Evolutionary conservation across 1,140 invertebrate species (phyloP).

Genomic region (Ceratitis capitata): DNA sequence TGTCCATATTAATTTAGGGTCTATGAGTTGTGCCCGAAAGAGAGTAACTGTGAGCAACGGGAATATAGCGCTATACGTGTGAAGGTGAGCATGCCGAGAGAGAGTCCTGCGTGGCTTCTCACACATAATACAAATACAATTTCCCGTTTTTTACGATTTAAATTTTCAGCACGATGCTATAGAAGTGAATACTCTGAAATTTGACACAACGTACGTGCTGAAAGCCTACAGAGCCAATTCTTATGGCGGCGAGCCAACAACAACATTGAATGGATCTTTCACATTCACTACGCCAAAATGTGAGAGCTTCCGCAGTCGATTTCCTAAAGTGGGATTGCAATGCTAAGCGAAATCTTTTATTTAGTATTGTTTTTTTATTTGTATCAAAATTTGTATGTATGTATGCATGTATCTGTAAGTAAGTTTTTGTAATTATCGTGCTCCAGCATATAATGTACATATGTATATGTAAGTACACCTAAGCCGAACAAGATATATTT

Average conservation of each 20-base stretch:
- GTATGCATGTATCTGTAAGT: no score
- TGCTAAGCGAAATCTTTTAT: conserved; percentile 51
- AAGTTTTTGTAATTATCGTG: no score
- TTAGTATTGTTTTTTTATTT: no score
- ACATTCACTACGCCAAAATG: conserved; percentile 60
- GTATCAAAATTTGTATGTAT: no score
- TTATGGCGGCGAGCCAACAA: conserved; percentile 40
- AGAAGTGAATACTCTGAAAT: conserved; percentile 61
- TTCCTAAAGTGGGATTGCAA: conserved; percentile 59
- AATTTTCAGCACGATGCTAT: conserved; percentile 54
- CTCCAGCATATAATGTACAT: no score
- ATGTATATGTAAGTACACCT: no score
- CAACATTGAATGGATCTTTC: conserved; percentile 46
- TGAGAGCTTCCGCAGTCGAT: conserved; percentile 56
- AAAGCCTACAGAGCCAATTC: conserved; percentile 44
- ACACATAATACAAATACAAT: neutral
- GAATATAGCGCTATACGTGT: conserved; percentile 60
- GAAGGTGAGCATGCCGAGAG: conserved; percentile 55
- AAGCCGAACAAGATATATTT: no score
- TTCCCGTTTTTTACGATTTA: neutral
- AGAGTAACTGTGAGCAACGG: conserved; percentile 59
- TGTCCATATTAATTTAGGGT: conserved; percentile 46
- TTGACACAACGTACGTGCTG: conserved; percentile 59
- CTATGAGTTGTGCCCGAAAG: conserved; percentile 60
- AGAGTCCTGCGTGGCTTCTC: no score